phyloP scores from a whole-genome alignment of 2,113 vertebrate species.

The Melanocharis versteri region DNA sequence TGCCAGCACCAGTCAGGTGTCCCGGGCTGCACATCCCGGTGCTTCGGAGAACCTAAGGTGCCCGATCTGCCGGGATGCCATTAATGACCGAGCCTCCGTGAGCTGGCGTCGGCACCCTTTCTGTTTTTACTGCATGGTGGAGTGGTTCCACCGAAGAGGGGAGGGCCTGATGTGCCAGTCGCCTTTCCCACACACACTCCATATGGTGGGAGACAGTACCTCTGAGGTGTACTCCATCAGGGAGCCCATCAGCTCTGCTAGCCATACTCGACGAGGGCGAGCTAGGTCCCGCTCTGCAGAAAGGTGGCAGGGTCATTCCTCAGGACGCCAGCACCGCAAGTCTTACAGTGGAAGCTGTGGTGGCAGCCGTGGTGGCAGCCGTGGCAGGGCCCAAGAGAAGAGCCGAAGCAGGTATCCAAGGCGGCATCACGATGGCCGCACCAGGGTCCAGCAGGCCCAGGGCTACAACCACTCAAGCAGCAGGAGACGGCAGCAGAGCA shows the following conservation, averaged over 20 bases:
- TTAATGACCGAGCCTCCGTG: fast-evolving
- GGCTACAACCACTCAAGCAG: not conserved
- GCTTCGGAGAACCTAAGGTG: not conserved
- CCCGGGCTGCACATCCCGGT: not conserved
- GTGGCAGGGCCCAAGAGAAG: not conserved
- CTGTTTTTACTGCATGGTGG: not conserved
- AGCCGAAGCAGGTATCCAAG: not conserved
- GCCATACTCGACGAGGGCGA: not conserved
- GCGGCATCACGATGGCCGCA: fast-evolving
- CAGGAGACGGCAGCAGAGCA: not conserved
- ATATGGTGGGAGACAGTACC: not conserved
- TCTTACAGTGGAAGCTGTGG: not conserved
- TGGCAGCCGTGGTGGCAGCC: not conserved
- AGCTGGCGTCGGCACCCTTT: not conserved
- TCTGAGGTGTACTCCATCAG: fast-evolving
- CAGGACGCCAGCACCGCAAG: fast-evolving
- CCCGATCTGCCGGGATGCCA: not conserved
- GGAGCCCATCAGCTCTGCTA: not conserved
- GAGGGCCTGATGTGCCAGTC: not conserved
- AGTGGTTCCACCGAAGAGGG: not conserved
- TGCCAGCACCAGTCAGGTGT: not conserved
- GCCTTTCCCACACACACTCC: not conserved
- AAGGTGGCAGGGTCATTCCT: not conserved
- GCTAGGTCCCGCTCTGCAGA: fast-evolving
- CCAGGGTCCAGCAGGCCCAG: not conserved